Conservation (phyloP, 2,113 vertebrate species). For the Paradoxurus hermaphroditus region DNA sequence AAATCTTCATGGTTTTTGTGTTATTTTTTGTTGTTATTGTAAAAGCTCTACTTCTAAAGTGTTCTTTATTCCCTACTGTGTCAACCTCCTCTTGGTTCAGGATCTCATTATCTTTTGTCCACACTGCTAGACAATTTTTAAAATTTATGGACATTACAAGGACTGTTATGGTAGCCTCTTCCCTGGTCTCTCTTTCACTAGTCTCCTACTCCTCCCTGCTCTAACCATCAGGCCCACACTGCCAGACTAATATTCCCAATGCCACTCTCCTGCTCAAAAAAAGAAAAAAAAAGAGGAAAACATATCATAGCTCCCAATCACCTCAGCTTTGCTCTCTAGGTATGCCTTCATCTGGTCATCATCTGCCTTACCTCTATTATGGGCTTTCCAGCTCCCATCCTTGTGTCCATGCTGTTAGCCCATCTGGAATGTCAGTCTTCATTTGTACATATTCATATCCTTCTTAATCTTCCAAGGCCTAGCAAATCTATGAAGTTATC, state of each 20-base stretch:
- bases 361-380: neutral
- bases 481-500: neutral
- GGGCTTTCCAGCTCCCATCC: neutral
- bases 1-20: neutral
- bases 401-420: neutral
- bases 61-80: constrained; percentile 21
- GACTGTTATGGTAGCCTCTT: neutral
- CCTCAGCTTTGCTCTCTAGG: neutral
- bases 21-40: neutral
- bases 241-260: constrained; percentile 3
- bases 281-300: neutral
- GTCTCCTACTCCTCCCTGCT: neutral
- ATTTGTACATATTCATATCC: neutral
- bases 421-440: neutral
- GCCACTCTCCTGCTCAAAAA: neutral
- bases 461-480: constrained; percentile 26
- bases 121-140: neutral
- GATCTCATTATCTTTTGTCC: constrained; percentile 24
- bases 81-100: constrained; percentile 33
- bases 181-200: neutral
- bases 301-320: neutral
- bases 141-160: constrained; percentile 9
- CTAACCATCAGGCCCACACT: neutral
- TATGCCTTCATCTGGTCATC: neutral
- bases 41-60: neutral